Conservation (phyloP, 1,140 invertebrate species). For the Atopsyche davidsoni region DNA sequence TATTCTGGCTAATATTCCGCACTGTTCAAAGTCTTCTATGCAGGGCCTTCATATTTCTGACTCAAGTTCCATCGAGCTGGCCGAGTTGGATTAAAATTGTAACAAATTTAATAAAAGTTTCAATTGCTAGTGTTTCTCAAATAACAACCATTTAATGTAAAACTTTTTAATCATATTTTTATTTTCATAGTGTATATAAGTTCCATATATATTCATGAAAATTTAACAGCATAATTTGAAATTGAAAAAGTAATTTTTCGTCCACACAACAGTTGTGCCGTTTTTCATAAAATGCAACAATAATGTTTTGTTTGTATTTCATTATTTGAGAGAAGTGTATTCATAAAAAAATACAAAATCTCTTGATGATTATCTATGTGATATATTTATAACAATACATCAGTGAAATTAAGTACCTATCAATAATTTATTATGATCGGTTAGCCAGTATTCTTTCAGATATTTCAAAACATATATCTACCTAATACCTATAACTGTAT, state of each 20-base stretch:
- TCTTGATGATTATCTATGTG: not conserved
- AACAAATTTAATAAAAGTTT: not conserved
- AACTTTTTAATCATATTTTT: not conserved
- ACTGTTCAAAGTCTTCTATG: not conserved
- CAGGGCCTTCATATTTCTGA: not conserved
- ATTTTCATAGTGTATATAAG: not conserved
- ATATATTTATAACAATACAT: not conserved
- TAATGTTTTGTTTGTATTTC: no score
- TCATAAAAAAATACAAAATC: not conserved
- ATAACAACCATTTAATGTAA: no score
- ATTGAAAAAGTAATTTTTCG: not conserved
- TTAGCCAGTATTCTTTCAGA: not conserved
- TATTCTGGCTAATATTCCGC: slow-evolving; percentile 11
- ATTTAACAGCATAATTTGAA: not conserved
- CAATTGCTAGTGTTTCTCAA: not conserved
- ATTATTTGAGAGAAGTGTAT: no score
- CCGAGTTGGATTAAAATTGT: slow-evolving; percentile 14
- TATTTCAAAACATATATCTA: no score
- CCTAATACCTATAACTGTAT: no score
- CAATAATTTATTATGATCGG: not conserved
- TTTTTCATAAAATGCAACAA: no score
- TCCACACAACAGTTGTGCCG: no score
- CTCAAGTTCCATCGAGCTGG: slow-evolving; percentile 16
- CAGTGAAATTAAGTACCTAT: not conserved
- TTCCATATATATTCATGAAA: not conserved